Evolutionary conservation across 2,113 vertebrate species (phyloP).

Genomic region (Macaca mulatta): DNA sequence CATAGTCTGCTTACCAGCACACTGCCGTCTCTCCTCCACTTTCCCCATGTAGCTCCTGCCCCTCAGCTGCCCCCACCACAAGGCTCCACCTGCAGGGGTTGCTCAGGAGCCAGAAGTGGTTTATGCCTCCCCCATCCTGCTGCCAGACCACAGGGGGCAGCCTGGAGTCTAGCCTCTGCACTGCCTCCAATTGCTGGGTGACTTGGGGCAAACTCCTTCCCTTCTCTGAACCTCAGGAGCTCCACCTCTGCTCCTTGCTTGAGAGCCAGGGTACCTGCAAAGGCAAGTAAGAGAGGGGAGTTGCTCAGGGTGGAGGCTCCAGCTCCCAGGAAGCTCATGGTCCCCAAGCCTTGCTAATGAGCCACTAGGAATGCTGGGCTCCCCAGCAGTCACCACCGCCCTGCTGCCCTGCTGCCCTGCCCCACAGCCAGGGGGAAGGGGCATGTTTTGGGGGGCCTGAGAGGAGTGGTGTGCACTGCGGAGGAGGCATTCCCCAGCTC

Average conservation of each 20-base stretch:
- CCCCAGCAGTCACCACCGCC: not conserved
- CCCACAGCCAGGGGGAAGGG: not conserved
- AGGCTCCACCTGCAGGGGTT: too few species aligned
- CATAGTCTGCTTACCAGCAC: not conserved
- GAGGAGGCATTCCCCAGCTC: too few species aligned
- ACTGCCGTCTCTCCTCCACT: too few species aligned
- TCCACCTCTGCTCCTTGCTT: not conserved
- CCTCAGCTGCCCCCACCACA: not conserved
- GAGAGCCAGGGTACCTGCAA: not conserved
- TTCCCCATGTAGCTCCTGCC: fast-evolving
- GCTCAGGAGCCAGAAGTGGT: not conserved
- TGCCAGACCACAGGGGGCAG: not conserved
- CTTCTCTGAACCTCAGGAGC: not conserved
- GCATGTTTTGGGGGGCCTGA: too few species aligned
- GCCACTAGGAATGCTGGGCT: too few species aligned
- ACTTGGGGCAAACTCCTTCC: not conserved
- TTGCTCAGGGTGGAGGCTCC: not conserved
- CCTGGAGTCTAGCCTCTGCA: not conserved
- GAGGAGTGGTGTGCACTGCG: not conserved
- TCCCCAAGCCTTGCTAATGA: not conserved
- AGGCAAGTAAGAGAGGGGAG: not conserved
- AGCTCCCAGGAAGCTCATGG: not conserved
- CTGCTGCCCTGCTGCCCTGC: not conserved
- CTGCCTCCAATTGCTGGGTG: not conserved
- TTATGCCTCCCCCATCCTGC: not conserved